These are phyloP conservation scores for Rhynchomys soricoides DNA, from an alignment of 2,113 vertebrate genomes.

Conservation along the genomic window DNA sequence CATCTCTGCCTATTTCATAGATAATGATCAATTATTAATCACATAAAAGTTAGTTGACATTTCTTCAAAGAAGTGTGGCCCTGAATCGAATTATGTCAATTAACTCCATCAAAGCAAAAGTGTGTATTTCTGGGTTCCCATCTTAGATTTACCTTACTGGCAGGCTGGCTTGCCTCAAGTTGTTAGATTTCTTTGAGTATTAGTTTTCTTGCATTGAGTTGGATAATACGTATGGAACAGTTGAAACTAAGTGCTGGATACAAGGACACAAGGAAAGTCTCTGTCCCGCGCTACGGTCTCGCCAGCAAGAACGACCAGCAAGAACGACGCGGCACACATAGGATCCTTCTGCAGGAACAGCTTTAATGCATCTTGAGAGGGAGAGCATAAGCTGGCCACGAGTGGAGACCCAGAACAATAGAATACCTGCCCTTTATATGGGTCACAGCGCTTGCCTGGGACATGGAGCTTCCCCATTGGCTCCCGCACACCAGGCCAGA, in stretches of 20 bases:
- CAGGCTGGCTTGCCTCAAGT: background rate
- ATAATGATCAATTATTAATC: background rate
- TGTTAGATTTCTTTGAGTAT: background rate
- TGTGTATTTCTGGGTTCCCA: background rate
- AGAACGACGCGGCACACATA: too few relatives aligned
- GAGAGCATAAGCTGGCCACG: too few relatives aligned
- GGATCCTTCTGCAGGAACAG: too few relatives aligned
- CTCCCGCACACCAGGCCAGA: too few relatives aligned
- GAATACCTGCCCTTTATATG: too few relatives aligned
- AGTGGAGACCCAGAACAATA: too few relatives aligned
- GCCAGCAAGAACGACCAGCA: too few relatives aligned
- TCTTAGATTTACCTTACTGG: background rate
- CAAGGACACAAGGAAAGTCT: too few relatives aligned
- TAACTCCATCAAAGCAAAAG: background rate
- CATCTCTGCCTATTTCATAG: background rate
- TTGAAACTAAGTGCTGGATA: background rate
- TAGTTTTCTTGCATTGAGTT: slow-evolving; percentile 15
- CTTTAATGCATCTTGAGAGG: too few relatives aligned
- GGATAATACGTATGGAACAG: background rate
- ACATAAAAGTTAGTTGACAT: background rate
- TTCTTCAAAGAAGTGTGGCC: background rate
- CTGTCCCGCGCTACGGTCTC: too few relatives aligned
- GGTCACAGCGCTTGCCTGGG: too few relatives aligned
- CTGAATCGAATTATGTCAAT: slow-evolving; percentile 23
- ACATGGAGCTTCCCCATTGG: too few relatives aligned